A percentile compares a stretch with the other conserved stretches of the same genome.
Evolutionary conservation across 1,140 invertebrate species (phyloP).

Genomic region (Tetranychus cinnabarinus): DNA sequence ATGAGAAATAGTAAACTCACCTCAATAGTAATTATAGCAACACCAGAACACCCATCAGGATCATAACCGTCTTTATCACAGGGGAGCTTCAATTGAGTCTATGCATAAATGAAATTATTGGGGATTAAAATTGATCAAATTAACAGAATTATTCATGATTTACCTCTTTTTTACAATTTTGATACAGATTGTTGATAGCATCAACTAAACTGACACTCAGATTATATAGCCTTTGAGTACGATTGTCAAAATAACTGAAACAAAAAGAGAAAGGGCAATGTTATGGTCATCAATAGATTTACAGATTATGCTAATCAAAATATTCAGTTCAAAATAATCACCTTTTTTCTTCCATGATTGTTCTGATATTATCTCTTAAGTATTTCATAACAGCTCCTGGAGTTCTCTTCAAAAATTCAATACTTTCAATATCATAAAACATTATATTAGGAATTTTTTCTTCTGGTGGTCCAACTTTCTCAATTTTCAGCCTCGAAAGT

Average conservation of each 20-base stretch:
- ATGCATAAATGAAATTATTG: background rate
- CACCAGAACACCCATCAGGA: constrained; percentile 4
- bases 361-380: background rate
- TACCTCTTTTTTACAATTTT: constrained; percentile 2
- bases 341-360: background rate
- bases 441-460: background rate
- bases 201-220: background rate
- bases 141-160: background rate
- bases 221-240: background rate
- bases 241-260: constrained; percentile 3
- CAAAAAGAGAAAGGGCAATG: too few relatives aligned
- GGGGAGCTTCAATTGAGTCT: constrained; percentile 1
- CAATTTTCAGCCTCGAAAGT: background rate
- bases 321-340: background rate
- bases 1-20: background rate
- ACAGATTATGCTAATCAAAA: background rate
- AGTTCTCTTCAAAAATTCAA: background rate
- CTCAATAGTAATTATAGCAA: constrained; percentile 7
- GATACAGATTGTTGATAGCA: background rate
- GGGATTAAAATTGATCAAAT: background rate
- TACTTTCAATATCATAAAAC: background rate
- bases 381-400: background rate
- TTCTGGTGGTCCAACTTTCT: background rate
- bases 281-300: too few relatives aligned
- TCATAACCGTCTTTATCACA: constrained; percentile 7